Conservation (phyloP, 2,888 invertebrate genomes). For the Tetranychus piercei region DNA sequence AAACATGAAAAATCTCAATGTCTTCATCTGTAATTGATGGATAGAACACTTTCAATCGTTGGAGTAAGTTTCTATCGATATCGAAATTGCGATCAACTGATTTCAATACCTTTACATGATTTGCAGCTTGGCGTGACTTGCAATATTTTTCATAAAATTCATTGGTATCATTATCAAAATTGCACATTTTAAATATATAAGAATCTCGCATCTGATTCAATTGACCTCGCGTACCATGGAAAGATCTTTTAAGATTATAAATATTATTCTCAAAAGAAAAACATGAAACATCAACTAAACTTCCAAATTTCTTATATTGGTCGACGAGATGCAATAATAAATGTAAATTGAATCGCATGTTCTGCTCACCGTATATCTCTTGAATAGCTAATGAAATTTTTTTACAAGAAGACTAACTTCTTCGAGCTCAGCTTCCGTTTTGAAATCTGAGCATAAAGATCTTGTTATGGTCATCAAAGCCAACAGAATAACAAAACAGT, state of each 20-base stretch:
- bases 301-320: not conserved
- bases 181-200: not conserved
- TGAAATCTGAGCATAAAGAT: not conserved
- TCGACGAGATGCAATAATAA: not conserved
- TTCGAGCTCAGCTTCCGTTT: not conserved
- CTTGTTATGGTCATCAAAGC: not conserved
- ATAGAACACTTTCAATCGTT: no score
- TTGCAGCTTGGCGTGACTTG: no score
- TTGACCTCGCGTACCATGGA: not conserved
- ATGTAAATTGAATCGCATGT: not conserved
- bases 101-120: no score
- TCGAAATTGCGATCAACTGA: no score
- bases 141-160: no score
- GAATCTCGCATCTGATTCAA: not conserved
- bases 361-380: not conserved
- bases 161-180: no score
- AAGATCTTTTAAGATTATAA: not conserved
- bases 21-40: no score
- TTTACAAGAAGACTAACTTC: not conserved
- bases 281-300: not conserved
- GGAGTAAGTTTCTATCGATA: no score
- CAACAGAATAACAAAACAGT: not conserved
- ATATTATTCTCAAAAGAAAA: not conserved
- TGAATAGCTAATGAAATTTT: not conserved
- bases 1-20: no score